Base-by-base conservation (phyloP, 2,113 vertebrate species). In the Procavia capensis region DNA sequence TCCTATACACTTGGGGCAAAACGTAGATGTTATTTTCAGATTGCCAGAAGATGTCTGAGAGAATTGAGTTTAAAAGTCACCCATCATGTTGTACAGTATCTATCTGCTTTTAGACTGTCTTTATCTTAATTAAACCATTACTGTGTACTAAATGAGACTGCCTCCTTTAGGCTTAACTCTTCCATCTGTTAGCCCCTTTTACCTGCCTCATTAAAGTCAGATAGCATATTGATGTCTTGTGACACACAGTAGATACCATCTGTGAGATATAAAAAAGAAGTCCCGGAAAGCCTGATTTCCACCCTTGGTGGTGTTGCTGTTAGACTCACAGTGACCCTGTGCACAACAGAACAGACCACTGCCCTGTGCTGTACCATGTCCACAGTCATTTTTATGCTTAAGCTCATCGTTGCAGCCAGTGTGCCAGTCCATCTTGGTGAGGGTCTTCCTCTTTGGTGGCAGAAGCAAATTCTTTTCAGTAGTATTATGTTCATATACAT, bases 11-110 rank as follows among this genome's bases (percentile, higher is more conserved):
- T 70, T 83, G 25, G n/a, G 36, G 29, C 5, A 72, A 88, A 89
- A 90, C 57, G 57, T 1, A 80, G 17, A 47, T 96, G 57, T n/a
- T 72, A 29, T 83, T 94, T 91, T n/a, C 29, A 85, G 74, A 90
- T 54, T 61, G 7, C 59, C 47, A 88, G 6, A 95, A 88, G 72
- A 91, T 87, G 64, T 88, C 43, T 95, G 43, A 85, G 31, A 88
- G 27, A 79, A 88, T 43, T 82, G 10, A 85, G 63, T 43, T 97
- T 94, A 39, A 89, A 92, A 91, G 25, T 39, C 94, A 22, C 47
- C 50, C 59, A 8, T 82, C 54, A 66, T n/a, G 24, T 68, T 50
- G 29, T 70, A 36, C 34, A 41, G 4, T 54, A 57, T 29, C 84
- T 87, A 41, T n/a, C 57, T 85, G 76, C 24, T 64, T 39, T 66